These are phyloP conservation scores for Crocodylus rhombifer DNA, from an alignment of 2,797 vertebrate genomes.

Conservation along the genomic window DNA sequence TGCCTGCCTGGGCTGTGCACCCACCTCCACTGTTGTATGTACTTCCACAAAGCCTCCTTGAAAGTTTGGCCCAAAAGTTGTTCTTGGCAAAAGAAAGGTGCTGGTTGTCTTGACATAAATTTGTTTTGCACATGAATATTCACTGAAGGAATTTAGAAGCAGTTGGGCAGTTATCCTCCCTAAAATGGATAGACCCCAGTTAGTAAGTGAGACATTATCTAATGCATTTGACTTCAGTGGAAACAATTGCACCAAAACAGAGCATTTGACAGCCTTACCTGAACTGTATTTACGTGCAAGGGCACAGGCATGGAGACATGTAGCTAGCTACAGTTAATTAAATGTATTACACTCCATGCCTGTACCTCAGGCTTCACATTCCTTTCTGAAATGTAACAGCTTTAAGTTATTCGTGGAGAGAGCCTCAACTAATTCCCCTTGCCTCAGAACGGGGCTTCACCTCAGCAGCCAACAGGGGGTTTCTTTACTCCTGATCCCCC, in stretches of 20 bases:
- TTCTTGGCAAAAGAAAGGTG: not conserved
- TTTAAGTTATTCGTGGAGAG: too few relatives aligned
- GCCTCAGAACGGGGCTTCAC: not conserved
- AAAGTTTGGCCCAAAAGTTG: not conserved
- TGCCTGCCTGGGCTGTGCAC: not conserved
- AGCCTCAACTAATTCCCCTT: not conserved
- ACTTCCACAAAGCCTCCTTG: not conserved
- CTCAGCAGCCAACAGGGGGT: not conserved
- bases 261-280: not conserved
- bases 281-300: not conserved
- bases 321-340: fast-evolving
- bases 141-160: not conserved
- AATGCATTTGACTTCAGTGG: not conserved
- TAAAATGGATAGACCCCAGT: not conserved
- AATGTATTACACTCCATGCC: fast-evolving
- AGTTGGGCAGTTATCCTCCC: fast-evolving
- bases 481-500: not conserved
- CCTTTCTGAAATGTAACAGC: not conserved
- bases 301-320: not conserved
- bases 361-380: not conserved
- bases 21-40: not conserved
- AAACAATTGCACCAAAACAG: not conserved
- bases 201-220: not conserved
- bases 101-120: not conserved
- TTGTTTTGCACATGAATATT: not conserved